Evolutionary conservation across 2,113 vertebrate species (phyloP).

Genomic region (Ivindomyrus marchei): DNA sequence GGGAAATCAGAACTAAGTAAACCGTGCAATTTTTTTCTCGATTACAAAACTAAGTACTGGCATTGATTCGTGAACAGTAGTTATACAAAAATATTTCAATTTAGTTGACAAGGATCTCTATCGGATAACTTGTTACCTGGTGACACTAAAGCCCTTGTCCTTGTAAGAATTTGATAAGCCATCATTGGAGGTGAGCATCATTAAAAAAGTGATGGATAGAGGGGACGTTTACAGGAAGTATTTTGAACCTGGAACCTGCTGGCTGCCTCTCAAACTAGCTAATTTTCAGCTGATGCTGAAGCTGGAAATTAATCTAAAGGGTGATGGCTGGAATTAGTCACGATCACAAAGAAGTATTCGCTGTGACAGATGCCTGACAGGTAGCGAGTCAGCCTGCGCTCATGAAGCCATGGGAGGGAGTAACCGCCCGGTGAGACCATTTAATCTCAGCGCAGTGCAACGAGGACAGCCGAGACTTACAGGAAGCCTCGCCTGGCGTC

Average conservation of each 20-base stretch:
- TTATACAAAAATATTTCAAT: background rate
- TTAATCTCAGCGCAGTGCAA: constrained; percentile 25
- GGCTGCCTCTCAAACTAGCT: constrained; percentile 18
- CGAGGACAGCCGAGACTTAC: constrained; percentile 14
- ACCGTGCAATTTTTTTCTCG: background rate
- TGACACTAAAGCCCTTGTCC: background rate
- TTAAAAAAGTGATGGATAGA: too few relatives aligned
- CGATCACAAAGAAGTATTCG: background rate
- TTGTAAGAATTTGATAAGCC: background rate
- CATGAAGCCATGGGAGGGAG: background rate
- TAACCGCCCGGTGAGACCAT: constrained; percentile 19
- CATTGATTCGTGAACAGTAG: background rate
- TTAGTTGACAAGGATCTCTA: background rate
- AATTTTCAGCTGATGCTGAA: constrained; percentile 20
- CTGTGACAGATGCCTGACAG: constrained; percentile 19
- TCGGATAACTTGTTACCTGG: background rate
- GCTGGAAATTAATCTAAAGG: constrained; percentile 12
- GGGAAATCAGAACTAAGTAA: background rate
- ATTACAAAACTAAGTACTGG: background rate
- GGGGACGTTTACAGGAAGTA: constrained; percentile 10
- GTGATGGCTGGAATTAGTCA: background rate
- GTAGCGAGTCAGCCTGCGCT: background rate
- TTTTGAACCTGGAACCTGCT: background rate
- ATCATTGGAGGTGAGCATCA: background rate
- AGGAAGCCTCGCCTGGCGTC: background rate